Conservation (phyloP, 2,797 vertebrate genomes). For the Argentina silus region DNA sequence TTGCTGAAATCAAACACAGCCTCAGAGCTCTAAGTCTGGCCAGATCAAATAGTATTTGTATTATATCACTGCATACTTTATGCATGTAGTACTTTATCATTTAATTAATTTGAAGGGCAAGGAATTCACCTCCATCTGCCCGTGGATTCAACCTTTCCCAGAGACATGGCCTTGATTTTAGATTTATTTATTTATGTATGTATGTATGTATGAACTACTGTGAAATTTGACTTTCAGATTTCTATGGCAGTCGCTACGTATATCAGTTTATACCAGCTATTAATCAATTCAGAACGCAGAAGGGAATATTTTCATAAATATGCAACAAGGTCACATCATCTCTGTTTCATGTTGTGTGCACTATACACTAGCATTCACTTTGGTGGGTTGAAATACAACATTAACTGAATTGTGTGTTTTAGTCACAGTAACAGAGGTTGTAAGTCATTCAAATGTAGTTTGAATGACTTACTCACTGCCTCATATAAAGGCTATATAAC, state of each 20-base stretch:
- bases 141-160: constrained; percentile 59
- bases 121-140: constrained; percentile 8
- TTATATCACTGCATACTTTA: constrained; percentile 68
- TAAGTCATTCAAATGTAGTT: no score
- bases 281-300: constrained; percentile 72
- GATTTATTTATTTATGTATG: constrained; percentile 36
- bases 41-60: constrained; percentile 62
- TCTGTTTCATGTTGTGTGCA: constrained; percentile 41
- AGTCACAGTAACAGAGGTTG: constrained; percentile 39
- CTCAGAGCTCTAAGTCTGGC: constrained; percentile 39
- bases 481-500: constrained; percentile 59
- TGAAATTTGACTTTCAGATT: constrained; percentile 65
- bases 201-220: constrained; percentile 61
- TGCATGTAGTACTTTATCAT: constrained; percentile 70
- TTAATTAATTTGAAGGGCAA: constrained; percentile 49
- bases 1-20: constrained; percentile 30
- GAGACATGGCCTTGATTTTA: constrained; percentile 61
- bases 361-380: constrained; percentile 48
- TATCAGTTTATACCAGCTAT: constrained; percentile 74
- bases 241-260: constrained; percentile 70
- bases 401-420: constrained; percentile 49
- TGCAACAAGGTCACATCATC: constrained; percentile 70
- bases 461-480: constrained; percentile 56
- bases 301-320: constrained; percentile 78
- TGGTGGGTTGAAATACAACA: constrained; percentile 38